Percentiles rank a stretch among this genome's conserved stretches.
Conservation (phyloP, 2,113 vertebrate genomes). For the Esox niger region DNA sequence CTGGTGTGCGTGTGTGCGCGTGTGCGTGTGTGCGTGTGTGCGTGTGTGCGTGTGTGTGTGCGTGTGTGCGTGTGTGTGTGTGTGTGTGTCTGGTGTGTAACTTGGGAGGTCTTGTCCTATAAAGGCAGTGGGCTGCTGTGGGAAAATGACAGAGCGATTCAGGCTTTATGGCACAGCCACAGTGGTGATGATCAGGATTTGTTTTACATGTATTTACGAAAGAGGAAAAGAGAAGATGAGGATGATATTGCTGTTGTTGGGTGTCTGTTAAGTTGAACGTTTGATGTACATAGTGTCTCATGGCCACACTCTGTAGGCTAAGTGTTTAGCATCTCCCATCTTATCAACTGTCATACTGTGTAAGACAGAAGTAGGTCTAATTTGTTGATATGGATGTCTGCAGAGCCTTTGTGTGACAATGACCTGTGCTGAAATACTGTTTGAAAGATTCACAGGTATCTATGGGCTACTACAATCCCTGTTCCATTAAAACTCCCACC, state of each 20-base stretch:
- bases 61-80: slow-evolving; percentile 14
- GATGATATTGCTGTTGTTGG: too few species aligned
- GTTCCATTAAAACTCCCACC: background rate
- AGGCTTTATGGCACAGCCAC: background rate
- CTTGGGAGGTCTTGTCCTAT: slow-evolving; percentile 17
- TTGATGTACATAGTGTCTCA: background rate
- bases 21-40: slow-evolving; percentile 14
- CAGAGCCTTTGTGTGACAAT: background rate
- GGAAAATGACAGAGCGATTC: background rate
- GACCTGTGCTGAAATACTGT: background rate
- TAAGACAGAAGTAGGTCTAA: too few species aligned
- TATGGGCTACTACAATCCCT: background rate
- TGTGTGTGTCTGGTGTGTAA: slow-evolving; percentile 13
- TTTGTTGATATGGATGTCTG: too few species aligned
- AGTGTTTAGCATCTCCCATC: too few species aligned
- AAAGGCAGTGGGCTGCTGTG: background rate
- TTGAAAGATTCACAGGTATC: background rate
- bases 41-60: slow-evolving; percentile 8
- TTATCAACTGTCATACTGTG: too few species aligned
- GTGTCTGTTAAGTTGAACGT: too few species aligned
- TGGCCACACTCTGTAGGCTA: background rate
- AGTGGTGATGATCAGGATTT: background rate
- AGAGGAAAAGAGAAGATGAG: too few species aligned
- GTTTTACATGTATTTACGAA: too few species aligned
- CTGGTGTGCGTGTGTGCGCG: slow-evolving; percentile 10